These are phyloP conservation scores for Drosophila merina DNA, from an alignment of 2,888 invertebrate genomes.

Conservation along the genomic window DNA sequence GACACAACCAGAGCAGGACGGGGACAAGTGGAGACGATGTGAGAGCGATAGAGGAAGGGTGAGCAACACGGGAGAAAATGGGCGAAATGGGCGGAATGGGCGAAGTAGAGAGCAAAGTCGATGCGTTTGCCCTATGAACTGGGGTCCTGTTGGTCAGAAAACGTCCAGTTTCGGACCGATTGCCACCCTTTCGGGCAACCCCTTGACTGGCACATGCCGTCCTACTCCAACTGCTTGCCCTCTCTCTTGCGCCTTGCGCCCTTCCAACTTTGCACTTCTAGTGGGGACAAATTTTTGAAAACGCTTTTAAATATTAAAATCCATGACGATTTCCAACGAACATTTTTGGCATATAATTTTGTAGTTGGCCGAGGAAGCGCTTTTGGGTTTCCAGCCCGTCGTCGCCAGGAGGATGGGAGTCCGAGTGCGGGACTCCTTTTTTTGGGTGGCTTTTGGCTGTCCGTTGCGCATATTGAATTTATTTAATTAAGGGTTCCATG, in stretches of 20 bases:
- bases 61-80: no score
- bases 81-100: background rate
- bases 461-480: conserved; percentile 83
- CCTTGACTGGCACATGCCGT: background rate
- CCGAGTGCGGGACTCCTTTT: conserved; percentile 16
- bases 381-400: conserved; percentile 14
- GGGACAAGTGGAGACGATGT: background rate
- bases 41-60: no score
- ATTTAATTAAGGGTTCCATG: conserved; percentile 82
- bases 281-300: conserved; percentile 69
- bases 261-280: background rate
- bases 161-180: conserved; percentile 59
- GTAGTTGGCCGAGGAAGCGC: conserved; percentile 52
- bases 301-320: conserved; percentile 83
- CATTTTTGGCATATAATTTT: conserved; percentile 74
- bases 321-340: conserved; percentile 81
- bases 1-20: conserved; percentile 22
- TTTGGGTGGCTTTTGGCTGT: conserved; percentile 53
- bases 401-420: background rate
- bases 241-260: background rate
- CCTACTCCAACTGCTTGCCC: background rate
- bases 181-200: conserved; percentile 11
- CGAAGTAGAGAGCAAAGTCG: conserved; percentile 50
- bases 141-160: conserved; percentile 68
- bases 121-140: conserved; percentile 78